phyloP scores from a whole-genome alignment of 2,888 invertebrate species.

The Dicyrtomina minuta region DNA sequence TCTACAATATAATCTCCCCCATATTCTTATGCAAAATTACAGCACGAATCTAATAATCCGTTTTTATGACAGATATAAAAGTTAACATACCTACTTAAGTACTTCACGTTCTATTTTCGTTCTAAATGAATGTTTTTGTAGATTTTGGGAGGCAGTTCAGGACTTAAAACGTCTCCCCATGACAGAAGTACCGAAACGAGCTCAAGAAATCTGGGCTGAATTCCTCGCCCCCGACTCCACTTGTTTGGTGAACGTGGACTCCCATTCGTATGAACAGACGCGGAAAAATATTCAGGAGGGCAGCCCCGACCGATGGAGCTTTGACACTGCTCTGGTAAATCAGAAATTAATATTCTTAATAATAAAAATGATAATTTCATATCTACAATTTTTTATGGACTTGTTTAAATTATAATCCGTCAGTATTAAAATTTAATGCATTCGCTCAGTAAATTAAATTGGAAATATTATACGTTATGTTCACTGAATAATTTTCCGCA shows the following conservation, averaged over 20 bases:
- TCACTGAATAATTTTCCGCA: slow-evolving; percentile 58
- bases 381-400: no score
- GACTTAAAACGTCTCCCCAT: slow-evolving; percentile 86
- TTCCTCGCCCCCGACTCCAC: slow-evolving; percentile 91
- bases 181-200: slow-evolving; percentile 71
- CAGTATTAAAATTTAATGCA: no score
- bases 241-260: slow-evolving; percentile 90
- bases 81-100: no score
- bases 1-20: neutral
- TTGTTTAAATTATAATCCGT: no score
- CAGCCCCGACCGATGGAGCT: slow-evolving; percentile 86
- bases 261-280: slow-evolving; percentile 81
- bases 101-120: no score
- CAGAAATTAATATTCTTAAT: neutral
- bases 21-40: neutral
- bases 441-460: no score
- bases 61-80: neutral
- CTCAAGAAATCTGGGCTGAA: slow-evolving; percentile 87
- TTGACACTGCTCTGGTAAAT: slow-evolving; percentile 92
- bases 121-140: no score
- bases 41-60: no score
- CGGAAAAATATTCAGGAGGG: slow-evolving; percentile 70
- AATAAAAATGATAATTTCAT: neutral
- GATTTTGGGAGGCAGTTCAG: slow-evolving; percentile 95
- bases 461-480: no score